These are phyloP conservation scores for Macrobrachium rosenbergii DNA, from an alignment of 1,140 invertebrate genomes.

Conservation along the genomic window DNA sequence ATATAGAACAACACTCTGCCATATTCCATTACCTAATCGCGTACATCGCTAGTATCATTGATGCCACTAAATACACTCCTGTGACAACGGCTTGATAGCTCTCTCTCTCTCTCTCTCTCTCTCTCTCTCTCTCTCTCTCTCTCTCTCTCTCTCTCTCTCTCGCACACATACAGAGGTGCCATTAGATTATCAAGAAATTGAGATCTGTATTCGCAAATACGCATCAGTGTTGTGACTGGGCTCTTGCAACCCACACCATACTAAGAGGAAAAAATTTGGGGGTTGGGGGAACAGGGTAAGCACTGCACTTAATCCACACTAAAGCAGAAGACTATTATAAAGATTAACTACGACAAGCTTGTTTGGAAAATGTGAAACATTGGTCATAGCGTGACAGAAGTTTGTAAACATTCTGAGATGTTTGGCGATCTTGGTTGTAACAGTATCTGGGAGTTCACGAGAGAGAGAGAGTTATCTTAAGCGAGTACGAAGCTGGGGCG, in stretches of 20 bases:
- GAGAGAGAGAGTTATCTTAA: not conserved
- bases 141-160: not conserved
- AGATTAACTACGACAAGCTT: too few species aligned
- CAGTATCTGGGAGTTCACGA: not conserved
- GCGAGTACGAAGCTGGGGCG: too few species aligned
- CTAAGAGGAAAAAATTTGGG: too few species aligned
- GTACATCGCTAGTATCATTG: slow-evolving; percentile 11
- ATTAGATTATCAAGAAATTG: too few species aligned
- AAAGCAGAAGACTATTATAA: too few species aligned
- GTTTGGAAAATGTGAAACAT: not conserved
- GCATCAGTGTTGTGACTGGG: not conserved
- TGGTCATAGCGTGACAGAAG: not conserved
- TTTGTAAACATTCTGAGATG: not conserved
- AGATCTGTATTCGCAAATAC: not conserved
- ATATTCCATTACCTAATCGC: too few species aligned
- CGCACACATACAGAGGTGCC: not conserved
- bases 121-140: not conserved
- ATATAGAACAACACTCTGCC: too few species aligned
- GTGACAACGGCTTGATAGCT: not conserved
- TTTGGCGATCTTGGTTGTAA: not conserved
- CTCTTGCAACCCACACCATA: too few species aligned
- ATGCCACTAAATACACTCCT: not conserved
- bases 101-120: slow-evolving; percentile 1
- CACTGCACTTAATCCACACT: too few species aligned
- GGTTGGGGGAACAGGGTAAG: too few species aligned